phyloP scores from a whole-genome alignment of 2,888 invertebrate genomes.

The Palloptera scutellata region DNA sequence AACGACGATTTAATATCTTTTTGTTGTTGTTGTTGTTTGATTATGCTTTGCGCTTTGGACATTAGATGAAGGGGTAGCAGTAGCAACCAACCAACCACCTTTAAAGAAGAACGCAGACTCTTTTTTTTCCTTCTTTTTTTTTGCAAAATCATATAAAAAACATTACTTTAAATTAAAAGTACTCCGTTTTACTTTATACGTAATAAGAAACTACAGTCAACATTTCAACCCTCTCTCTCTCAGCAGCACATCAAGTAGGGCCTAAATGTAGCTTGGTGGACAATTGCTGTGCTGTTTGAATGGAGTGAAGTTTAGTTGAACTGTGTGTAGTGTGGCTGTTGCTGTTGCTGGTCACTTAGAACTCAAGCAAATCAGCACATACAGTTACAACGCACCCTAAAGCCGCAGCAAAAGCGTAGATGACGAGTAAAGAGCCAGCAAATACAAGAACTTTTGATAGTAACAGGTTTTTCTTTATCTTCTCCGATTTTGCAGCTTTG shows the following conservation, averaged over 20 bases:
- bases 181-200: slow-evolving; percentile 6
- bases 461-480: slow-evolving; percentile 57
- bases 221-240: slow-evolving; percentile 37
- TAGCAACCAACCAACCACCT: not conserved
- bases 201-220: slow-evolving; percentile 26
- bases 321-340: slow-evolving; percentile 25
- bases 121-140: too few species aligned
- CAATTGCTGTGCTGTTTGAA: too few species aligned
- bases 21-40: slow-evolving; percentile 12
- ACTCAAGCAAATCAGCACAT: not conserved
- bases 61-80: not conserved
- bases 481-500: slow-evolving; percentile 35
- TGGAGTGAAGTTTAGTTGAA: not conserved
- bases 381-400: slow-evolving; percentile 31
- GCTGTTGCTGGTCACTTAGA: slow-evolving; percentile 11
- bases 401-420: too few species aligned
- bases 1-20: slow-evolving; percentile 53
- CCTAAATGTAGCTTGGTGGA: too few species aligned
- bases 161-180: too few species aligned
- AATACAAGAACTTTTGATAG: slow-evolving; percentile 53
- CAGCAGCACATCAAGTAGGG: too few species aligned
- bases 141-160: too few species aligned
- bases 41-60: not conserved
- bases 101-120: too few species aligned
- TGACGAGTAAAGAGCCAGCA: slow-evolving; percentile 17